Base-by-base conservation (phyloP, 1,140 invertebrate species). In the Lepidurus arcticus region DNA sequence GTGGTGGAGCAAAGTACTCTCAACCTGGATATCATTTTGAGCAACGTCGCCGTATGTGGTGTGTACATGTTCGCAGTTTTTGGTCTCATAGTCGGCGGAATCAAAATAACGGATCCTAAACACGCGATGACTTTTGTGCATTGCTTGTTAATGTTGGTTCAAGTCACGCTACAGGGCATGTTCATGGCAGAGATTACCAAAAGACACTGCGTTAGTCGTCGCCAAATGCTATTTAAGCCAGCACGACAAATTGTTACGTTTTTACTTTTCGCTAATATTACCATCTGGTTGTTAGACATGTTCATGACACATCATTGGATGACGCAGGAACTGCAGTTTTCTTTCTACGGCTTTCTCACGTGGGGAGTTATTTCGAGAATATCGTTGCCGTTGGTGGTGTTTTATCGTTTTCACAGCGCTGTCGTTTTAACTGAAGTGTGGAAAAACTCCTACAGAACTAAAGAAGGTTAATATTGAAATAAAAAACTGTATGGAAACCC, bases 371-470 rank as follows among this genome's bases (percentile, higher is more conserved):
- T 92, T 74, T 90, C 88, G 0, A 85, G 90, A 78, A 86, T 91
- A 21, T 87, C 89, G 5, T 83, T 91, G 43, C 91, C 91, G 0
- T 83, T 92, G 0, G 82, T 90, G 3, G 90, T 91, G 34, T 90
- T 91, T 81, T 92, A 89, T 79, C 86, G 91, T 44, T 92, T 92
- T 83, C 91, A 92, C 82, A 91, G 90, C 8, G 89, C 89, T 73
- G 89, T 92, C 16, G 85, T 90, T 77, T 83, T 92, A 10, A 85
- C 91, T 9, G 90, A 92, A 80, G 88, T 91, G 10, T 92, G 91
- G 91, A 90, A 90, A 80, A 87, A 87, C 65, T 87, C 87, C 7
- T 89, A 89, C 83, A 85, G 86, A 73, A 83, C 82, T 9, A 81
- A 82, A 45, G 81, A 80, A n/a, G 80, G 79, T 75, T 83, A 82